phyloP scores from a whole-genome alignment of 2,113 vertebrate genomes.

The Myrmecobius fasciatus region DNA sequence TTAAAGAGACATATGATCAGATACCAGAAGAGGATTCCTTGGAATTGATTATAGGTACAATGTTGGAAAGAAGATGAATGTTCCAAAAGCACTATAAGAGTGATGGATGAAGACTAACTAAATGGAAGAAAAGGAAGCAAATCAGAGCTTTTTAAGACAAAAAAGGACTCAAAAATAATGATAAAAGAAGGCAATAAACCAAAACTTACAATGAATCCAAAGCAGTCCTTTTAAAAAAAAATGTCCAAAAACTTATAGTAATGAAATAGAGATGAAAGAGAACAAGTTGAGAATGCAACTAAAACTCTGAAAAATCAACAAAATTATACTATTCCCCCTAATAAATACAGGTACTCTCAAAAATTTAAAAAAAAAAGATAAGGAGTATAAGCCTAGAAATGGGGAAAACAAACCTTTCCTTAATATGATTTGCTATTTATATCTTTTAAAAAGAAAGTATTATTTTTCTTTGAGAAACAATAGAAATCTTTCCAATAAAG shows the following conservation, averaged over 20 bases:
- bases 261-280: background rate
- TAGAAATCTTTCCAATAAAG: background rate
- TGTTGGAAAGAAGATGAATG: background rate
- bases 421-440: background rate
- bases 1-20: no score
- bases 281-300: background rate
- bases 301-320: background rate
- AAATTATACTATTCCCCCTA: background rate
- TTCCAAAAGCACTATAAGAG: background rate
- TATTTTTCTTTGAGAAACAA: background rate
- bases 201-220: background rate
- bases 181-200: background rate
- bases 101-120: background rate
- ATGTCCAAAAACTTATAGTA: background rate
- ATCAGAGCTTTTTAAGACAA: background rate
- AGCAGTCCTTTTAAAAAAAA: background rate
- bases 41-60: background rate
- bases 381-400: background rate
- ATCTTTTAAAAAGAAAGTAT: background rate
- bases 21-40: background rate
- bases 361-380: background rate
- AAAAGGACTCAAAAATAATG: background rate
- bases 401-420: background rate
- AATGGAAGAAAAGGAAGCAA: background rate
- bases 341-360: background rate